Conservation (phyloP, 2,888 invertebrate genomes). For the Tetheella fluctuosa region DNA sequence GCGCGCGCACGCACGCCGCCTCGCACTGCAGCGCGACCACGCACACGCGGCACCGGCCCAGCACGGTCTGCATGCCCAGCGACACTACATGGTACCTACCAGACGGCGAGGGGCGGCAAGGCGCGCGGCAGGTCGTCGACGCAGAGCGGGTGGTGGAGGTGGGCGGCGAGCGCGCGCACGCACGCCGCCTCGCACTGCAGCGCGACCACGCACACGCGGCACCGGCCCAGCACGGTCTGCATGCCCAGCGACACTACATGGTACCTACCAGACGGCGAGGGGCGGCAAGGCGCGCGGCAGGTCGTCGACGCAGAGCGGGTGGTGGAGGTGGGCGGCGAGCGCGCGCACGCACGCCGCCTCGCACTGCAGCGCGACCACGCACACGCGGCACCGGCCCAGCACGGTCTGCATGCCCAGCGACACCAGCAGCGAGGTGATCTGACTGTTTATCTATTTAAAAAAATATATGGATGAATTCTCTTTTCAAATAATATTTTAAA, state of each 20-base stretch:
- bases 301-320: slow-evolving; percentile 51
- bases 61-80: no score
- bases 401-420: slow-evolving; percentile 52
- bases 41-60: slow-evolving; percentile 45
- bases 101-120: slow-evolving; percentile 29
- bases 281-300: slow-evolving; percentile 35
- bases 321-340: slow-evolving; percentile 51
- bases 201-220: slow-evolving; percentile 55
- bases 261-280: slow-evolving; percentile 16
- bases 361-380: slow-evolving; percentile 64
- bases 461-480: not conserved
- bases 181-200: slow-evolving; percentile 61
- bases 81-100: no score
- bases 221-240: slow-evolving; percentile 45
- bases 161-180: slow-evolving; percentile 55
- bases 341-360: slow-evolving; percentile 57
- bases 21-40: slow-evolving; percentile 63
- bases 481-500: no score
- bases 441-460: slow-evolving; percentile 56
- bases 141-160: slow-evolving; percentile 53
- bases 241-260: slow-evolving; percentile 47
- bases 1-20: slow-evolving; percentile 53
- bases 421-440: slow-evolving; percentile 55
- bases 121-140: slow-evolving; percentile 37
- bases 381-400: slow-evolving; percentile 54